Base-by-base conservation (phyloP, 2,797 vertebrate genomes). In the Forpus xanthops region DNA sequence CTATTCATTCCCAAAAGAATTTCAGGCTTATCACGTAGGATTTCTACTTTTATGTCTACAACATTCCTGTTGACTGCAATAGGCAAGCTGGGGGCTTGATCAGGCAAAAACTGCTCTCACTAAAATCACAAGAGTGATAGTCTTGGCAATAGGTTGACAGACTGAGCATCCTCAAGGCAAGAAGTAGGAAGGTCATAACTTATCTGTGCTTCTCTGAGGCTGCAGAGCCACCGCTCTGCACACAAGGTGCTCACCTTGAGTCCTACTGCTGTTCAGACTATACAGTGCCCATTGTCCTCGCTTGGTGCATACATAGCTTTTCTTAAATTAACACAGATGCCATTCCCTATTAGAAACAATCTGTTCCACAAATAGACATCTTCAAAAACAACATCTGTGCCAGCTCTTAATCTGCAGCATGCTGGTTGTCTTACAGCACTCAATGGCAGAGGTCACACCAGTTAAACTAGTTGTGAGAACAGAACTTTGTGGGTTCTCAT, bases 331-430 rank as follows among this genome's bases (percentile, higher is more conserved):
- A 93, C 83, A 93, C 60, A 76, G 88, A 86, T 86, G 70, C 66
- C 47, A 82, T 72, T 75, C 90, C 47, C 85, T 84, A 84, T 94
- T 88, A 89, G 6, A 92, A 94, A 77, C 67, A 85, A 95, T 88
- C 81, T 84, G 45, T 66, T 91, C 93, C 73, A 73, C 85, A 95
- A 96, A 94, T 55, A 86, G 79, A 76, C 31, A 37, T 82, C 90
- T 93, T 94, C 70, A 73, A 80, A 83, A 94, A 47, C 55, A 89
- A 89, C 70, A 92, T 76, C 93, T 94, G 87, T 71, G 91, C 82
- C 76, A 50, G 53, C 25, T 70, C 61, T 77, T 89, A 50, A 86
- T 89, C 80, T 88, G 76, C 81, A 87, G 81, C 78, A 12, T 2
- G 35, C 66, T 73, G 71, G 67, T 77, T 81, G 89, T 56, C 67